These are phyloP conservation scores for Eleginops maclovinus DNA, from an alignment of 2,113 vertebrate species.

Conservation along the genomic window DNA sequence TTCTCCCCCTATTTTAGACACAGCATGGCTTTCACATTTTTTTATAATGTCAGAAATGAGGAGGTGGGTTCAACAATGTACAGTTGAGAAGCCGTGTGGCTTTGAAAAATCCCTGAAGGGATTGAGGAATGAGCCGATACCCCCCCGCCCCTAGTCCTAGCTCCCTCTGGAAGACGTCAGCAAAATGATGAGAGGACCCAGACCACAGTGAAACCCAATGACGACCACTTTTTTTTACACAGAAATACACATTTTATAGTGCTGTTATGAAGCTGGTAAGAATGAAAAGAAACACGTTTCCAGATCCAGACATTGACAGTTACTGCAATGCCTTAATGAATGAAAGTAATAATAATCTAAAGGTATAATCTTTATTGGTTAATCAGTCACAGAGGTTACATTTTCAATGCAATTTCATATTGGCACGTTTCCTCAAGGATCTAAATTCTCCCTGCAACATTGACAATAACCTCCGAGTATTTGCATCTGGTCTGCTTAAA, in stretches of 20 bases:
- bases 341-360: too few species aligned
- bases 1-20: conserved; percentile 39
- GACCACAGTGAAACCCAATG: not conserved
- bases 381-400: too few species aligned
- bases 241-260: conserved; percentile 18
- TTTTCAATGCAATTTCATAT: too few species aligned
- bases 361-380: too few species aligned
- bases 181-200: conserved; percentile 30
- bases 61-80: conserved; percentile 51
- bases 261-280: not conserved
- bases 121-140: conserved; percentile 21
- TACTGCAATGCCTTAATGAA: too few species aligned
- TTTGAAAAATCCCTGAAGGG: conserved; percentile 44
- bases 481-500: conserved; percentile 51
- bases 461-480: conserved; percentile 22
- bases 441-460: too few species aligned
- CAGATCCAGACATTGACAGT: conserved; percentile 14
- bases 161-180: conserved; percentile 18
- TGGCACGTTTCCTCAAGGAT: too few species aligned
- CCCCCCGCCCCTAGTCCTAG: not conserved
- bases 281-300: conserved; percentile 23
- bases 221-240: conserved; percentile 7
- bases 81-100: conserved; percentile 37
- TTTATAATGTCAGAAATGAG: conserved; percentile 40
- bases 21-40: conserved; percentile 33